Evolutionary conservation across 2,888 invertebrate genomes (phyloP).

Genomic region (Pristionchus exspectatus): DNA sequence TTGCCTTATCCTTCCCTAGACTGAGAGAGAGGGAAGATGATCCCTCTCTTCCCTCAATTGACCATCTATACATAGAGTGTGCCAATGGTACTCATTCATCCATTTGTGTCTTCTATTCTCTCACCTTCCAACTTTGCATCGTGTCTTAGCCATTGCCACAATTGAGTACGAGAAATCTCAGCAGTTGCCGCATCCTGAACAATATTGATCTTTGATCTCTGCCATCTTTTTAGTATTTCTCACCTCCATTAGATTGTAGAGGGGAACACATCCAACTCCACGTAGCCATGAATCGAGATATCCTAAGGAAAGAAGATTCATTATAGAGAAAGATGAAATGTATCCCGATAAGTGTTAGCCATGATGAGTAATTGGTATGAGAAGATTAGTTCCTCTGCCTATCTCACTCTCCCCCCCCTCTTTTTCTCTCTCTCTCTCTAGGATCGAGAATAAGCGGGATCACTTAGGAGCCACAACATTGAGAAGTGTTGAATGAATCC

Average conservation of each 20-base stretch:
- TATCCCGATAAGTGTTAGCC: neutral
- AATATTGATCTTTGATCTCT: constrained; percentile 37
- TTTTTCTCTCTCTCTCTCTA: neutral
- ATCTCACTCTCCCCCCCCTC: neutral
- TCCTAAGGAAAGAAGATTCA: constrained; percentile 74
- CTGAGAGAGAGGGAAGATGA: neutral
- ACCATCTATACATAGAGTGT: neutral
- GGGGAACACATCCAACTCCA: constrained; percentile 85
- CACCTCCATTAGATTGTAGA: constrained; percentile 84
- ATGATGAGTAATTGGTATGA: neutral
- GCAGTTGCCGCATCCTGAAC: constrained; percentile 85
- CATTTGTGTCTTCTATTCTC: neutral
- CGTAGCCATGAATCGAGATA: constrained; percentile 86
- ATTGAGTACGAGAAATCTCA: constrained; percentile 86
- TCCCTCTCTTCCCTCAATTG: constrained; percentile 33
- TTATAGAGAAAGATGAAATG: neutral
- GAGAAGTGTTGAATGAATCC: constrained; percentile 50
- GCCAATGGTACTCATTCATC: neutral
- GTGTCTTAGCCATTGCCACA: constrained; percentile 87
- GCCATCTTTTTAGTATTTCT: neutral
- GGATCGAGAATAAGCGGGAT: constrained; percentile 36
- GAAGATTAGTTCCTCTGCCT: no score
- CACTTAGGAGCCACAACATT: constrained; percentile 38
- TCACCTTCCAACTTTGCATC: constrained; percentile 81
- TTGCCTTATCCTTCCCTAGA: neutral